A percentile compares a stretch with the other conserved stretches of the same genome.
phyloP scores from a whole-genome alignment of 2,113 vertebrate species.

The Lipophrys pholis region DNA sequence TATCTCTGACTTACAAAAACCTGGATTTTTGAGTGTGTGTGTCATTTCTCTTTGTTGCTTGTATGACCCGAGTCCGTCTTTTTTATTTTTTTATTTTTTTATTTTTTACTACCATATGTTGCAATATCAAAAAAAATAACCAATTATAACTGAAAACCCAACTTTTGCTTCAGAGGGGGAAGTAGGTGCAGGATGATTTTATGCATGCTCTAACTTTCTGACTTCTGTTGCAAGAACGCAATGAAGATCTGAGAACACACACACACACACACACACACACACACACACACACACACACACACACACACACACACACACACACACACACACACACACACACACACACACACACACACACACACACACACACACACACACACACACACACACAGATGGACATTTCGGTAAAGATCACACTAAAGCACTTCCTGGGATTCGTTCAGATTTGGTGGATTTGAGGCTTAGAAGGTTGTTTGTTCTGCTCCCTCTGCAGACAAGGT shows the following conservation, averaged over 20 bases:
- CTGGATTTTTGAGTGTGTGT: no score
- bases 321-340: slow-evolving; percentile 13
- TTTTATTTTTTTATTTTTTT: no score
- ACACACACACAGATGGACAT: slow-evolving; percentile 53
- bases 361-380: no score
- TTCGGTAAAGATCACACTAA: slow-evolving; percentile 49
- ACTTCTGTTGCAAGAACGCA: slow-evolving; percentile 17
- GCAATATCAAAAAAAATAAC: background rate
- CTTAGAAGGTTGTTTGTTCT: slow-evolving; percentile 68
- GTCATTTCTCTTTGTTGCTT: background rate
- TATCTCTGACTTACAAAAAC: background rate
- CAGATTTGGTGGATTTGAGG: slow-evolving; percentile 65
- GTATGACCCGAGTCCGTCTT: background rate
- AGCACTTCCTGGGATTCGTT: slow-evolving; percentile 54
- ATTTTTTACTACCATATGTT: slow-evolving; percentile 11
- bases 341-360: slow-evolving; percentile 1
- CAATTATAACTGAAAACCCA: background rate
- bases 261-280: no score
- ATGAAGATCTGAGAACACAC: slow-evolving; percentile 15
- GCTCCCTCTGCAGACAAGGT: slow-evolving; percentile 65
- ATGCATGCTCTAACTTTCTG: slow-evolving; percentile 4
- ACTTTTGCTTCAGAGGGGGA: slow-evolving; percentile 6
- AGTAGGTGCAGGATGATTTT: slow-evolving; percentile 17
- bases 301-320: background rate
- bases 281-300: slow-evolving; percentile 8